Percentiles rank a stretch among this genome's conserved stretches.
Conservation (phyloP, 2,113 vertebrate genomes). For the Malurus elegans region DNA sequence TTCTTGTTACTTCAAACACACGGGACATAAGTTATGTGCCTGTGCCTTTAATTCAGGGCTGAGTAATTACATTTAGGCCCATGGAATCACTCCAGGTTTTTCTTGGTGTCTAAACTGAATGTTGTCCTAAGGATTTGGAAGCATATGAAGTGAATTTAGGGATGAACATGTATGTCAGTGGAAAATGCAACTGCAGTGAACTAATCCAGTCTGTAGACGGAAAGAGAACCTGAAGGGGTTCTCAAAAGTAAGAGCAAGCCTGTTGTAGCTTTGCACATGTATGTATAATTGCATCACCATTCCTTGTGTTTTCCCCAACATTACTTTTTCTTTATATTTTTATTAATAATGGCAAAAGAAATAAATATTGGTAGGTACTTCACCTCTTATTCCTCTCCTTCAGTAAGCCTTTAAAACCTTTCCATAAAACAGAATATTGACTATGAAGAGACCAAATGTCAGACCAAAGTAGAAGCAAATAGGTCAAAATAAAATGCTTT, state of each 20-base stretch:
- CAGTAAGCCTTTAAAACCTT: not conserved
- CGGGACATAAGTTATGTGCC: not conserved
- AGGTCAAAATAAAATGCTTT: not conserved
- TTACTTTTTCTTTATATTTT: not conserved
- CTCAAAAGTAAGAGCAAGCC: not conserved
- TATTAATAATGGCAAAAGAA: not conserved
- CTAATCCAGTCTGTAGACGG: not conserved
- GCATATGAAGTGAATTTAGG: not conserved
- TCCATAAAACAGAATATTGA: not conserved
- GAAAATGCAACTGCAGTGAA: not conserved
- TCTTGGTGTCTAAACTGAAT: not conserved
- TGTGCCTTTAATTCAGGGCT: not conserved
- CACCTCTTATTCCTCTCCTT: not conserved
- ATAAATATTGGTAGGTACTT: not conserved
- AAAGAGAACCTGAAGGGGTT: not conserved
- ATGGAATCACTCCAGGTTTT: not conserved
- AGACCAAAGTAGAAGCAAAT: not conserved
- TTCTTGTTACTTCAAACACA: not conserved
- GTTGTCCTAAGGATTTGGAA: conserved; percentile 28
- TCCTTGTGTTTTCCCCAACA: not conserved
- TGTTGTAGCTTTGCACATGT: not conserved
- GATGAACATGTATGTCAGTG: not conserved
- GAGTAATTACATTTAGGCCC: not conserved
- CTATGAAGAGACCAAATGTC: not conserved
- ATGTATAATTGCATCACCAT: not conserved